Evolutionary conservation across 2,113 vertebrate species (phyloP), one percentile per base, ranked within the genome.

Genomic region (Vicugna pacos): DNA sequence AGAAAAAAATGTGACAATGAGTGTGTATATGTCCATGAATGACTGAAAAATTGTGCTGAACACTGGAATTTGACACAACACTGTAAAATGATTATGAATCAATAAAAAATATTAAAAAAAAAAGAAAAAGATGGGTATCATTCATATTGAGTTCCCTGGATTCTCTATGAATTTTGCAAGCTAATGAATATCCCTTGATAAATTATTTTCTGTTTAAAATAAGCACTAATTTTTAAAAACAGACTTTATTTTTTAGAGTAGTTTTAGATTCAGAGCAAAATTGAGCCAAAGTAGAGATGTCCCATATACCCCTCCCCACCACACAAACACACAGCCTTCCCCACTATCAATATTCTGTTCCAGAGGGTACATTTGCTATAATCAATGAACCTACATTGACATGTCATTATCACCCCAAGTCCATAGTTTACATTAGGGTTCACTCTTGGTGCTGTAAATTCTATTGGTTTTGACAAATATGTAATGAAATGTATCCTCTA

Each of bases 151-250:
- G 42, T 42, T 82, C n/a, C 69, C n/a, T 81, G 58, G 14, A 75
- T 96, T 83, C 65, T 56, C 30, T 86, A 69, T 64, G 89, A 75
- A 64, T 89, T 92, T 5, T 65, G 10, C 38, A 96, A 94, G 38
- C 52, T 72, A 70, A 35, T 3, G 38, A 62, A 28, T 52, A 70
- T 19, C 19, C 15, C 64, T 48, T 69, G 82, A 38, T 42, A 76
- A n/a, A 38, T 75, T 73, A n/a, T 54, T 80, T 93, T 73, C n/a
- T 84, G 4, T 67, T 89, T 84, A 73, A 95, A 73, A 19, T 13
- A 65, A 65, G 32, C 50, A 73, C 50, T 89, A 8, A 48, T 64
- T 69, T 62, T 48, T 77, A 32, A 24, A 92, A 83, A 48, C 54
- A 62, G 13, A 77, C 28, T 93, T 77, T 1, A 79, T 91, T 65